These are phyloP conservation scores for Limosa lapponica DNA, from an alignment of 2,797 vertebrate genomes.

Conservation along the genomic window DNA sequence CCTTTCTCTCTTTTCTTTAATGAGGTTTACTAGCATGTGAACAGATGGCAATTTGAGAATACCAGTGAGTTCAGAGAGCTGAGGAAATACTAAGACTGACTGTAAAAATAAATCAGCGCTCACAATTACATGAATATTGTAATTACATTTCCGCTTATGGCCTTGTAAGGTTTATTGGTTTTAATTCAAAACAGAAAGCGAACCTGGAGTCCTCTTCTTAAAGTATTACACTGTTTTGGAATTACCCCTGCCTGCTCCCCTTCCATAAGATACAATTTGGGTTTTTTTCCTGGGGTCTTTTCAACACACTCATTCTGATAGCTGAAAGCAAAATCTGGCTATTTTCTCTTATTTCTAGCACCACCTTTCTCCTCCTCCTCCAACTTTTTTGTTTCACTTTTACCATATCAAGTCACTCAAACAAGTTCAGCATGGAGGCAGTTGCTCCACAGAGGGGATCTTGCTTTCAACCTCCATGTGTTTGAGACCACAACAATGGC, in stretches of 20 bases:
- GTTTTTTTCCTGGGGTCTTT: not conserved
- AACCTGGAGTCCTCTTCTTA: not conserved
- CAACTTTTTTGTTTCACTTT: not conserved
- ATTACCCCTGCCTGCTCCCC: not conserved
- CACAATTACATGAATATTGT: not conserved
- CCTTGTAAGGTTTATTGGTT: not conserved
- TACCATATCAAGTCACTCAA: conserved; percentile 1
- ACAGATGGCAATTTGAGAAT: not conserved
- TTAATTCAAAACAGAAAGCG: conserved; percentile 33
- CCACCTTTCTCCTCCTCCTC: not conserved
- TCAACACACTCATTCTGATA: not conserved
- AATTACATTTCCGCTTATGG: not conserved
- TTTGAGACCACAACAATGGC: conserved; percentile 55
- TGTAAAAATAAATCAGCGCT: not conserved
- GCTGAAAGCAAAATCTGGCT: not conserved
- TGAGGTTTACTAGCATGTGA: not conserved
- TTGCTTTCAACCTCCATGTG: conserved; percentile 33
- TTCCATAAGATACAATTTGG: not conserved
- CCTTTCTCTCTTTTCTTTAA: not conserved
- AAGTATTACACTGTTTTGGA: not conserved
- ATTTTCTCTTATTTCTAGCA: not conserved
- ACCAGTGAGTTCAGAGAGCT: not conserved
- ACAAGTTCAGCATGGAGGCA: conserved; percentile 23
- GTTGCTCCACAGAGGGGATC: not conserved
- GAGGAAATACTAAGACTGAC: not conserved